A percentile compares a stretch with the other conserved stretches of the same genome.
These are phyloP conservation scores for Podilymbus podiceps DNA, from an alignment of 2,113 vertebrate genomes.

Conservation along the genomic window DNA sequence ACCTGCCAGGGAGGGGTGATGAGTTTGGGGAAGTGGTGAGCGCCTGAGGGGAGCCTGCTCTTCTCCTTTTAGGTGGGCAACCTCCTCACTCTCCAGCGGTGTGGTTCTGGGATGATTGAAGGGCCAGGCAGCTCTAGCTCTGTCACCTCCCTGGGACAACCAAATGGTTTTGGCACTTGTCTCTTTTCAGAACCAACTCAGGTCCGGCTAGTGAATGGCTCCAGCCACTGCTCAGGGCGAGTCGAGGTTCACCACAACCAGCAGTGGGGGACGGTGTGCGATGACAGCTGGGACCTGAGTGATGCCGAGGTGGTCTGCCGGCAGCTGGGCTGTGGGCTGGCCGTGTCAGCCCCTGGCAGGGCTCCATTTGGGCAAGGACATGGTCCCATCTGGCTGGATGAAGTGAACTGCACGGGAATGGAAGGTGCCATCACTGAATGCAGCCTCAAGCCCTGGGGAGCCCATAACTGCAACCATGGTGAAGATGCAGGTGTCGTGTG, in stretches of 20 bases:
- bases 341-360: neutral
- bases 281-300: neutral
- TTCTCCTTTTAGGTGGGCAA: neutral
- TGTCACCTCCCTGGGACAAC: neutral
- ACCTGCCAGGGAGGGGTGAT: neutral
- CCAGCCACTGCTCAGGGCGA: neutral
- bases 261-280: neutral
- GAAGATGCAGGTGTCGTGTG: neutral
- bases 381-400: neutral
- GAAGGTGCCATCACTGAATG: neutral
- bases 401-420: neutral
- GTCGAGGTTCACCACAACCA: constrained; percentile 4
- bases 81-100: neutral
- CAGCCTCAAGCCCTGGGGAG: neutral
- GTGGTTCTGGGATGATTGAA: neutral
- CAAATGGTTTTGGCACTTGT: neutral
- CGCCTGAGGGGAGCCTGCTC: neutral
- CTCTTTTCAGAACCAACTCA: neutral
- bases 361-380: neutral
- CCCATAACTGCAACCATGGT: neutral
- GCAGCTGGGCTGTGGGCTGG: neutral
- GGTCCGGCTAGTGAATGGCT: neutral
- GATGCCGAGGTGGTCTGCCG: neutral
- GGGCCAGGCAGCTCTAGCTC: neutral
- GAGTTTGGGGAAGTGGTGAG: neutral